Evolutionary conservation across 2,888 invertebrate genomes (phyloP), one percentile per base, ranked within the genome.

Genomic region (Cordilura impudica): DNA sequence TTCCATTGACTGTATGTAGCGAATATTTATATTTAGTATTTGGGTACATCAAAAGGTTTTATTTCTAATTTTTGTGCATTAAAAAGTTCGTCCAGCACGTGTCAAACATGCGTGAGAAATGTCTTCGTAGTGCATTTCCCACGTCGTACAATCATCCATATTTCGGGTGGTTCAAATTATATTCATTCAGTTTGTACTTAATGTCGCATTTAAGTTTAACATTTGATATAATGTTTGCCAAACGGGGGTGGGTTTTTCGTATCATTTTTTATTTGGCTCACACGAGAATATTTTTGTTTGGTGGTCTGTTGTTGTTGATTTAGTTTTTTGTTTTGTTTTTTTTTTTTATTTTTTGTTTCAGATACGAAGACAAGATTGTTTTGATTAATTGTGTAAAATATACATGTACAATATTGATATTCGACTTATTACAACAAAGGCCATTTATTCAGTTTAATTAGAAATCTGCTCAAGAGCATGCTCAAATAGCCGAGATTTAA

Each of bases 71-170:
- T 75, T 76, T 19, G 61, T 76, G 49, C 75, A 76, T 76, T 76
- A 65, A 63, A 75, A 75, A 75, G 45, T 69, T 56, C 56, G 75
- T 70, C 63, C 84, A 84, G 88, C 89, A 90, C 89, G 89, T 89
- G 89, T 82, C 84, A 83, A 87, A 84, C 85, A 84, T 87, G 87
- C 89, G 89, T 90, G 89, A 89, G 89, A 89, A 90, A 85, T 86
- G 84, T 77, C 81, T 84, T 84, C 84, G 82, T 85, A 87, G 86
- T 88, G 87, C 85, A 86, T 87, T 89, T 89, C 89, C 82, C 82
- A 82, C 82, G 82, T 78, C 69, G 58, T 72, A 74, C 54, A 73
- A 74, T 78, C 49, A 47, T 47, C 14, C 51, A 35, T 14, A 35
- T 78, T 70, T 69, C 65, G 63, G 70, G 74, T 74, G 70, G 79